Evolutionary conservation across 2,797 vertebrate genomes (phyloP), one percentile per base, ranked within the genome.

Genomic region (Rousettus madagascariensis): DNA sequence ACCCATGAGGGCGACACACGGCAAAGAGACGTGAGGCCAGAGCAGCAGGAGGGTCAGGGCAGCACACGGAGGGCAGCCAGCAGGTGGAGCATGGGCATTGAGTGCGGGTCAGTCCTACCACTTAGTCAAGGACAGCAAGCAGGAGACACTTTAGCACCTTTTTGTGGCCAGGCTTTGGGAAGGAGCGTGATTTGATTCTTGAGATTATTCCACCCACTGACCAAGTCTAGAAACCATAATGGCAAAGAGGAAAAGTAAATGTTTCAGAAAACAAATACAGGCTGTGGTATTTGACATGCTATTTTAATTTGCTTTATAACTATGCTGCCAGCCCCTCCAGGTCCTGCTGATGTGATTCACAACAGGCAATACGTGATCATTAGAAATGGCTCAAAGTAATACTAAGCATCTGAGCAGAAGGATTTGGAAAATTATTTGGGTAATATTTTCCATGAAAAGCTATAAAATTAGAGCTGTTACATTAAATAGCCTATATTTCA

Each of bases 171-270:
- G 98, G 91, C 98, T 99, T 99, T 97, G 99, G 98, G 97, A 99
- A 98, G 97, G 98, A 98, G 98, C 98, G 98, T 79, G 99, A 98
- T 99, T 98, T 99, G 98, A 99, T 28, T 98, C 97, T 99, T 98
- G 98, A 98, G 98, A 99, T 91, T 98, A 99, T 97, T 98, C 99
- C 99, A 98, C 98, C 98, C 90, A 98, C 98, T 94, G 98, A 98
- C 98, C 91, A 98, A 96, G 86, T 98, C 99, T 99, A 98, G 98
- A 99, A 99, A 99, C 97, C 98, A 98, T 96, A 99, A 98, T 65
- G 98, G 98, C 98, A 99, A 98, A 99, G 97, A 99, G 96, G 98
- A 98, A 98, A 11, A 98, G 94, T 98, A 97, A 98, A 77, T 85
- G 80, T 93, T 94, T 97, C 93, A 98, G 95, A 49, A 98, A 97